phyloP scores from a whole-genome alignment of 1,140 invertebrate genomes.

The Drosophila murphyi region DNA sequence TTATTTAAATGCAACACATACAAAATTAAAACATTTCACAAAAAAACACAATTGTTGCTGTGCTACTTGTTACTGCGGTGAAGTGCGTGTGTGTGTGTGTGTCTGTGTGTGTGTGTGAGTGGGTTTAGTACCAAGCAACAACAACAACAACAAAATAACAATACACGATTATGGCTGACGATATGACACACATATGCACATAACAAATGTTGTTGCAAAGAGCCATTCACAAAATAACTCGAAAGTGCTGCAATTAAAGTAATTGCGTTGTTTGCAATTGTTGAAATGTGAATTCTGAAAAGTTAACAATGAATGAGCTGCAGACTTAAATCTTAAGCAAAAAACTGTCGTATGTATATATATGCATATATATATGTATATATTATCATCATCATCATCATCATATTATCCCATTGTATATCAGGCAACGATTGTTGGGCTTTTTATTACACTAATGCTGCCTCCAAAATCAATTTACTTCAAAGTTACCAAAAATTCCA shows the following conservation, averaged over 20 bases:
- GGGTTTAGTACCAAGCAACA: not conserved
- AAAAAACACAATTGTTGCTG: constrained; percentile 27
- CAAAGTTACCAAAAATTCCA: too few relatives aligned
- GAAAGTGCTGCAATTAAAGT: constrained; percentile 7
- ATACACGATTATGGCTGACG: constrained; percentile 28
- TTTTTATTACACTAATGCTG: too few relatives aligned
- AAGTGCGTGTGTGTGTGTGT: not conserved
- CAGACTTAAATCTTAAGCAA: constrained; percentile 1
- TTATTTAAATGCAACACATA: constrained; percentile 73
- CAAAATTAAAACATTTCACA: constrained; percentile 50
- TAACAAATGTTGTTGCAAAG: not conserved
- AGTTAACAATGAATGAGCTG: not conserved
- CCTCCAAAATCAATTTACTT: too few relatives aligned
- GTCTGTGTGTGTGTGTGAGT: constrained; percentile 7
- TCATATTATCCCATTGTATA: too few relatives aligned
- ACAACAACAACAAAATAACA: constrained; percentile 9
- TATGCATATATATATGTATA: not conserved
- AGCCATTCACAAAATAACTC: constrained; percentile 27
- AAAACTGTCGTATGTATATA: not conserved
- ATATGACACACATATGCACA: constrained; percentile 28
- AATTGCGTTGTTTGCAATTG: not conserved
- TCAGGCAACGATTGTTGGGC: too few relatives aligned
- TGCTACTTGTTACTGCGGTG: constrained; percentile 1
- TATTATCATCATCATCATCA: too few relatives aligned
- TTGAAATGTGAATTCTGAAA: not conserved